These are phyloP conservation scores for Ceriagrion tenellum DNA, from an alignment of 2,888 invertebrate species.

Conservation along the genomic window DNA sequence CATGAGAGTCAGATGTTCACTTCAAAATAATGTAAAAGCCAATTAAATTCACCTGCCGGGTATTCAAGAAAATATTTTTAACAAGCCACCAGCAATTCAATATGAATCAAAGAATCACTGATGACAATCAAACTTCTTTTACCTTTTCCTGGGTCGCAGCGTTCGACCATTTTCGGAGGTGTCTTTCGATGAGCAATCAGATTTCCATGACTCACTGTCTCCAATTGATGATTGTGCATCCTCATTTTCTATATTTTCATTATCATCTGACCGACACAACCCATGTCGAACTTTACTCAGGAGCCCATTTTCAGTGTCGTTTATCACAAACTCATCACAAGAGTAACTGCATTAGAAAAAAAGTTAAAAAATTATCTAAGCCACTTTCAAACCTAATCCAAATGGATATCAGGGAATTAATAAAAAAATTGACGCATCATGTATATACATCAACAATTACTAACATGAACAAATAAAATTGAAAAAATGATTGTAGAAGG, in stretches of 20 bases:
- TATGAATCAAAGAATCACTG: no score
- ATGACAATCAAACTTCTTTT: constrained; percentile 75
- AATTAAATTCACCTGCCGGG: no score
- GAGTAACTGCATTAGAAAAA: constrained; percentile 82
- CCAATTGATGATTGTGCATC: constrained; percentile 73
- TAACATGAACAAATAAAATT: no score
- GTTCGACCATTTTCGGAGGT: constrained; percentile 77
- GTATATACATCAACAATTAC: no score
- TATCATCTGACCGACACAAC: constrained; percentile 69
- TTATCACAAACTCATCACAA: constrained; percentile 89
- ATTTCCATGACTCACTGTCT: constrained; percentile 70
- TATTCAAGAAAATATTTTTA: no score
- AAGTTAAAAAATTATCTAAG: not conserved
- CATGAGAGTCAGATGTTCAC: no score
- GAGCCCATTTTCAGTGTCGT: constrained; percentile 82
- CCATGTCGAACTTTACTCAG: constrained; percentile 74
- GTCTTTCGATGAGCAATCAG: constrained; percentile 69
- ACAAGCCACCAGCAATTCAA: no score
- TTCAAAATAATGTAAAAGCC: no score
- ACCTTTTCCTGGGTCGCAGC: constrained; percentile 82
- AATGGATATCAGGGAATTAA: no score
- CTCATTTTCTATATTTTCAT: constrained; percentile 74
- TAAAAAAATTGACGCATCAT: no score
- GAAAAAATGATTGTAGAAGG: no score
- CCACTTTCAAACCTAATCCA: no score